Evolutionary conservation across 2,113 vertebrate species (phyloP), one percentile per base, ranked within the genome.

Genomic region (Paramormyrops kingsleyae): DNA sequence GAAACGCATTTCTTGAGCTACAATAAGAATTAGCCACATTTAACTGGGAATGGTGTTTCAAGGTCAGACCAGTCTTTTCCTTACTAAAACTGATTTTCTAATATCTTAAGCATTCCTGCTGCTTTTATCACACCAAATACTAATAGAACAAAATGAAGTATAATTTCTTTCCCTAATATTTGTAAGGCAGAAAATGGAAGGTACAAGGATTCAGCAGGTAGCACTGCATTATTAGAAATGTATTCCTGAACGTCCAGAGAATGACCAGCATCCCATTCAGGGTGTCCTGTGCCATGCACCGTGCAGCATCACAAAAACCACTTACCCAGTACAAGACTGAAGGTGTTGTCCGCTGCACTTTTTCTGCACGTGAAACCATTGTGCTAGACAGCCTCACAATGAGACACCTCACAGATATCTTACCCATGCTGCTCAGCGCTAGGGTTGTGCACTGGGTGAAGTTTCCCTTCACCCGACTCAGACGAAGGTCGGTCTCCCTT

Each of bases 401-500:
- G 83, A 44, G 42, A 47, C 21, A 24, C 39, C 21, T 47, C 15
- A 24, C 15, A 84, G 42, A 53, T 17, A 49, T 92, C 46, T 92
- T 94, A 94, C 95, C 95, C 53, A 94, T 93, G 92, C 95, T 95
- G 88, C 90, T 90, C 90, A 94, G 92, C 31, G 94, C 90, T 87
- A 92, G 83, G 44, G 89, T 83, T 8, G 94, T 92, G 62, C 92
- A 92, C 8, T 92, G 21, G 42, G 93, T 90, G 39, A 92, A 86
- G 91, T 93, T 94, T 56, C 93, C 91, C 90, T 93, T 95, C 91
- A 95, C 95, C 90, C 95, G 92, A 93, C 96, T 97, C 21, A 98
- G 94, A 12, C 97, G 95, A 3, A 96, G 95, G 77, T 96, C 97
- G 1, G 97, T 95, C 93, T 98, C 98, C 85, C 98, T 96, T 77